phyloP scores from a whole-genome alignment of 2,797 vertebrate genomes.

The Clarias platycephalus region DNA sequence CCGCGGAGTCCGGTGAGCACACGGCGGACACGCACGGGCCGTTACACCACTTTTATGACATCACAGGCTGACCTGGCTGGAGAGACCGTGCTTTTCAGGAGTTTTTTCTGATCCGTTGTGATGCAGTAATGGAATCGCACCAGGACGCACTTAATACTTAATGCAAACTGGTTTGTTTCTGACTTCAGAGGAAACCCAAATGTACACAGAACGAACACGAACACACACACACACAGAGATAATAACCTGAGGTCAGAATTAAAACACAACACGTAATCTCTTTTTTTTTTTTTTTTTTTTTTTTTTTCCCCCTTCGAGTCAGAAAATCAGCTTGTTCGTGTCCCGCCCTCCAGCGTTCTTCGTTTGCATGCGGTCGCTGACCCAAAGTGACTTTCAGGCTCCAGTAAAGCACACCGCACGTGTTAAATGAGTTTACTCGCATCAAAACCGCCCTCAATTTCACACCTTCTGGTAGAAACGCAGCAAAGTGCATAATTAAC shows the following conservation, averaged over 20 bases:
- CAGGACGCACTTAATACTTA: too few species aligned
- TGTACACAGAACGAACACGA: neutral
- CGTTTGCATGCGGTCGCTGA: neutral
- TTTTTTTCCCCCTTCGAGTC: neutral
- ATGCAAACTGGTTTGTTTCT: neutral
- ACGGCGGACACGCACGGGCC: neutral
- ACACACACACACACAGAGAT: neutral
- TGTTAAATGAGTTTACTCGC: neutral
- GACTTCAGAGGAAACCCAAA: neutral
- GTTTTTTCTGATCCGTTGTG: too few species aligned
- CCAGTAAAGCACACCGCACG: neutral
- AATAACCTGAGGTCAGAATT: neutral
- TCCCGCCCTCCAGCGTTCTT: neutral
- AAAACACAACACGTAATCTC: neutral
- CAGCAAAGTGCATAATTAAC: too few species aligned
- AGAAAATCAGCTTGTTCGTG: neutral
- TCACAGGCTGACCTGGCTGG: neutral
- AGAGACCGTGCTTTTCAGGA: neutral
- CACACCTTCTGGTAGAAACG: neutral
- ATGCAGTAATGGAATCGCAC: too few species aligned
- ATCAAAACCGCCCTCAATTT: neutral
- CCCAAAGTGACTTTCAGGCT: constrained; percentile 23
- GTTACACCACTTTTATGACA: neutral
- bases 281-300: too few species aligned
- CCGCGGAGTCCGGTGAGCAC: neutral